Conservation (phyloP, 2,797 vertebrate species). For the Amphiprion clarkii region DNA sequence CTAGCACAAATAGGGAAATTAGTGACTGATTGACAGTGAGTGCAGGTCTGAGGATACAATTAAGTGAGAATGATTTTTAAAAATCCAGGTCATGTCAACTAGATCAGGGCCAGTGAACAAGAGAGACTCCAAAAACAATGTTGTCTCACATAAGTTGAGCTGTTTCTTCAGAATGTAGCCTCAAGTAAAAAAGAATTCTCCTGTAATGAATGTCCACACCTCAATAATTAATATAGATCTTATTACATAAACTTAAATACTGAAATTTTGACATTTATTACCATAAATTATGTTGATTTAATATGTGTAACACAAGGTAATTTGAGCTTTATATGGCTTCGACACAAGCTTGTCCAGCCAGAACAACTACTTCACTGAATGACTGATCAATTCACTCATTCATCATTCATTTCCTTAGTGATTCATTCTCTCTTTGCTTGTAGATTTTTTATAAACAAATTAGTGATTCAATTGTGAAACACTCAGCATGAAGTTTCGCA, state of each 20-base stretch:
- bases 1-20: background rate
- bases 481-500: background rate
- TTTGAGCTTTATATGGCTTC: no score
- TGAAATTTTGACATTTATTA: background rate
- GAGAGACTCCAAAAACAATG: background rate
- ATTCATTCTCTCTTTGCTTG: background rate
- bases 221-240: no score
- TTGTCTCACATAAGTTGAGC: background rate
- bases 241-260: no score
- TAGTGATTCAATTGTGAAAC: background rate
- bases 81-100: slow-evolving; percentile 8
- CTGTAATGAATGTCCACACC: no score
- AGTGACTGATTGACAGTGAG: background rate
- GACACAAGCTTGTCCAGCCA: background rate
- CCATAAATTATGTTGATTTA: background rate
- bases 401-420: no score
- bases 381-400: background rate
- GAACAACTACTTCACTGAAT: background rate
- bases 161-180: background rate
- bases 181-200: background rate
- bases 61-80: background rate
- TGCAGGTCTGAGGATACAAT: slow-evolving; percentile 6
- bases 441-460: background rate
- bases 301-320: no score
- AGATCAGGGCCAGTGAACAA: background rate